Evolutionary conservation across 2,113 vertebrate species (phyloP).

Genomic region (Eleginops maclovinus): DNA sequence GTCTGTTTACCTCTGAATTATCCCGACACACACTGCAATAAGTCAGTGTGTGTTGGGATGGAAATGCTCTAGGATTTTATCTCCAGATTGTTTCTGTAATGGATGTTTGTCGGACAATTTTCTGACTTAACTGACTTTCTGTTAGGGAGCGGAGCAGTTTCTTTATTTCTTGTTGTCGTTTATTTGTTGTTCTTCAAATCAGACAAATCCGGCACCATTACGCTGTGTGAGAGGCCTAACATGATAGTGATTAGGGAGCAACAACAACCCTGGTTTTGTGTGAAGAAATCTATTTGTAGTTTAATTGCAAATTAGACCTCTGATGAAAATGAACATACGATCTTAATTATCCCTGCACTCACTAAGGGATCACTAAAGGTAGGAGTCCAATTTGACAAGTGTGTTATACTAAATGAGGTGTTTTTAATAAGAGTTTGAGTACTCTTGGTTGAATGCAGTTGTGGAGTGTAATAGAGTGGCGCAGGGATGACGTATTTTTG

Average conservation of each 20-base stretch:
- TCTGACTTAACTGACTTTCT: neutral
- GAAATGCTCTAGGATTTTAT: neutral
- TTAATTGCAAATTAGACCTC: constrained; percentile 24
- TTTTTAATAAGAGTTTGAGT: too few relatives aligned
- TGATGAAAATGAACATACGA: constrained; percentile 8
- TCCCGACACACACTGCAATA: neutral
- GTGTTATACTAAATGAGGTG: too few relatives aligned
- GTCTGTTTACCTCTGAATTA: constrained; percentile 28
- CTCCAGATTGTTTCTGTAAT: neutral
- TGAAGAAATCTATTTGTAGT: constrained; percentile 4
- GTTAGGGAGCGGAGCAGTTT: neutral
- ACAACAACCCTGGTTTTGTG: neutral
- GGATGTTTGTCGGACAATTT: neutral
- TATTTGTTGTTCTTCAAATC: neutral
- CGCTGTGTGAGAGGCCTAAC: neutral
- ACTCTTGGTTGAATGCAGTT: too few relatives aligned
- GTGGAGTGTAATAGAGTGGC: too few relatives aligned
- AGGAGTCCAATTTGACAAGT: neutral
- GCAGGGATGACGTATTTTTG: too few relatives aligned
- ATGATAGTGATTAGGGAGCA: neutral
- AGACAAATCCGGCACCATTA: neutral
- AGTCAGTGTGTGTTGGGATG: neutral
- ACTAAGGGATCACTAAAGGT: neutral
- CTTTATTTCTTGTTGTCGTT: too few relatives aligned
- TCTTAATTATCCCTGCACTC: neutral